Conservation (phyloP, 1,140 invertebrate species). For the Ectropis grisescens region DNA sequence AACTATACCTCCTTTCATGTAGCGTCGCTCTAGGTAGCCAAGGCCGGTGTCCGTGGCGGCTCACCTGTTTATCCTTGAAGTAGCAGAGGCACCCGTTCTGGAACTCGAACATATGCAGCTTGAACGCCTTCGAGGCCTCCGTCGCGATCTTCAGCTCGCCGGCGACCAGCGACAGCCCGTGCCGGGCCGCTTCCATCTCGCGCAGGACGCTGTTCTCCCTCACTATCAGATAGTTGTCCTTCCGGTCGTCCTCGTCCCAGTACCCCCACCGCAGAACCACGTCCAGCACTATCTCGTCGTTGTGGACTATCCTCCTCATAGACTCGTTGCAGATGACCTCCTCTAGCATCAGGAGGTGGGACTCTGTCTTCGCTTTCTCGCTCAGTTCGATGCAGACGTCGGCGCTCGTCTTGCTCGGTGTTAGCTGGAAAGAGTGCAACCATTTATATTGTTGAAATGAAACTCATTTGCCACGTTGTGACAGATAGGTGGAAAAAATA, state of each 20-base stretch:
- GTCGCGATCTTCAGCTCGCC: constrained; percentile 87
- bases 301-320: constrained; percentile 82
- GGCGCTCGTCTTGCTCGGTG: constrained; percentile 81
- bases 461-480: too few species aligned
- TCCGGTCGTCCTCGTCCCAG: constrained; percentile 86
- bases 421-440: constrained; percentile 73
- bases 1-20: too few species aligned
- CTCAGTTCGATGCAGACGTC: constrained; percentile 80
- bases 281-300: constrained; percentile 77
- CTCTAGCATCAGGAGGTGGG: constrained; percentile 78
- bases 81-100: constrained; percentile 82
- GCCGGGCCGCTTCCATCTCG: constrained; percentile 62
- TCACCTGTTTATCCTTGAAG: constrained; percentile 85
- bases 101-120: constrained; percentile 83
- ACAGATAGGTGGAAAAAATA: too few species aligned
- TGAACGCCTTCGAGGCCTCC: constrained; percentile 81
- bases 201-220: constrained; percentile 68
- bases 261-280: constrained; percentile 86
- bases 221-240: constrained; percentile 84
- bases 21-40: too few species aligned
- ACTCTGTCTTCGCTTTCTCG: constrained; percentile 72
- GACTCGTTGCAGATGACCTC: constrained; percentile 82
- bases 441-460: too few species aligned
- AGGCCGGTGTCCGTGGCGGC: too few species aligned
- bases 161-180: constrained; percentile 65